Conservation (phyloP, 2,888 invertebrate species). For the Ormyrus nitidulus region DNA sequence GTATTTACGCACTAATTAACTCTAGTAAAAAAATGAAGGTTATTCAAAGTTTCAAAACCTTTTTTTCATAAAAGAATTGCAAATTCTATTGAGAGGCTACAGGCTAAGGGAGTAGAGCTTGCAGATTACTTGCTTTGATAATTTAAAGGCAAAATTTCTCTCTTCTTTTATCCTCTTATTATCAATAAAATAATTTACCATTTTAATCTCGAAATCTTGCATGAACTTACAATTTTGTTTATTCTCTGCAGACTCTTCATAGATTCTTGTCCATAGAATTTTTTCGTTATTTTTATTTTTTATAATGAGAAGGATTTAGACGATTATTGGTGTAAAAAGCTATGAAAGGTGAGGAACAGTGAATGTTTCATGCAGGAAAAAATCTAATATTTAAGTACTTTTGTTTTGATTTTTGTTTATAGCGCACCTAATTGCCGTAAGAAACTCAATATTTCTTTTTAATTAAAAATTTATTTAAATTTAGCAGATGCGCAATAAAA, state of each 20-base stretch:
- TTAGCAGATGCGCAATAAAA: conserved; percentile 25
- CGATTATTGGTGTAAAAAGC: conserved; percentile 29
- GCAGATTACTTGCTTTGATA: conserved; percentile 63
- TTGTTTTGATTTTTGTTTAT: conserved; percentile 6
- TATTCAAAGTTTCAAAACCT: conserved; percentile 15
- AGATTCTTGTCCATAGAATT: conserved; percentile 53
- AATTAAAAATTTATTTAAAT: no score
- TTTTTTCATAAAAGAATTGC: conserved; percentile 55
- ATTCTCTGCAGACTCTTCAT: conserved; percentile 54
- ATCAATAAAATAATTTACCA: conserved; percentile 46
- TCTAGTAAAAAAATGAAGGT: conserved; percentile 19
- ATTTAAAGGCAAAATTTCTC: conserved; percentile 56
- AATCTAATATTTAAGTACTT: not conserved
- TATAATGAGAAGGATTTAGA: conserved; percentile 4
- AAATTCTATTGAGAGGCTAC: conserved; percentile 74
- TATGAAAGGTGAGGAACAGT: conserved; percentile 10
- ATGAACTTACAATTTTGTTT: conserved; percentile 53
- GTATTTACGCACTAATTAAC: conserved; percentile 41
- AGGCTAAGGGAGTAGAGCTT: conserved; percentile 75
- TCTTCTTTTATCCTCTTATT: conserved; percentile 56
- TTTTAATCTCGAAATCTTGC: conserved; percentile 48
- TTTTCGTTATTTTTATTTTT: conserved; percentile 57
- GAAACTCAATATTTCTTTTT: not conserved
- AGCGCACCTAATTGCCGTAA: conserved; percentile 16
- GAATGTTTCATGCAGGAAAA: conserved; percentile 36